Evolutionary conservation across 2,888 invertebrate species (phyloP).

Genomic region (Ganaspis brasiliensis): DNA sequence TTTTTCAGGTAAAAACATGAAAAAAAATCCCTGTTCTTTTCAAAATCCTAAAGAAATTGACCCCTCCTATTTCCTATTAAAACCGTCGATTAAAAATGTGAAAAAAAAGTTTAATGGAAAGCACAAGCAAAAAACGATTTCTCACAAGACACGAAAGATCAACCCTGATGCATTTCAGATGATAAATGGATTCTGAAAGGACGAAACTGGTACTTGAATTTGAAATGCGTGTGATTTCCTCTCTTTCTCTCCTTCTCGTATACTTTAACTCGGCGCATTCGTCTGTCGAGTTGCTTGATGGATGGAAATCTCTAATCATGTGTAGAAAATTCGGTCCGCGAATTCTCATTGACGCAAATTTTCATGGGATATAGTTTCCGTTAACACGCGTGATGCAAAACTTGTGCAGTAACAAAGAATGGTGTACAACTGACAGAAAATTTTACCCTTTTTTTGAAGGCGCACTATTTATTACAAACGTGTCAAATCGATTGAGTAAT

Average conservation of each 20-base stretch:
- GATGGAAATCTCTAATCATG: slow-evolving; percentile 76
- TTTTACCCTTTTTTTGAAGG: slow-evolving; percentile 63
- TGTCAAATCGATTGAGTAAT: slow-evolving; percentile 73
- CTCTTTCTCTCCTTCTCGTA: slow-evolving; percentile 47
- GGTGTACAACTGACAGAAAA: slow-evolving; percentile 29
- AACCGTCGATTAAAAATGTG: slow-evolving; percentile 67
- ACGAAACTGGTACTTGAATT: slow-evolving; percentile 59
- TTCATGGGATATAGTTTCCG: slow-evolving; percentile 63
- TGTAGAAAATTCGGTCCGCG: slow-evolving; percentile 77
- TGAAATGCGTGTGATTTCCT: slow-evolving; percentile 57
- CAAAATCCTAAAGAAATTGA: not conserved
- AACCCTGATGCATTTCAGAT: slow-evolving; percentile 64
- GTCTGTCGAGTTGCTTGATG: slow-evolving; percentile 71
- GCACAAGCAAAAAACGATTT: slow-evolving; percentile 64
- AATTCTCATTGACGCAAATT: slow-evolving; percentile 68
- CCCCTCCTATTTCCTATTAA: slow-evolving; percentile 52
- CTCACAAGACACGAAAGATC: slow-evolving; percentile 62
- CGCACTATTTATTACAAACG: slow-evolving; percentile 70
- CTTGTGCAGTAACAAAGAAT: not conserved
- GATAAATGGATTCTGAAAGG: slow-evolving; percentile 75
- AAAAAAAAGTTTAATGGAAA: slow-evolving; percentile 53
- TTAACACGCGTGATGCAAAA: slow-evolving; percentile 37
- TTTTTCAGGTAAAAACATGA: slow-evolving; percentile 33
- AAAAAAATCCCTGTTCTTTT: slow-evolving; percentile 7
- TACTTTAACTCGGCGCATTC: slow-evolving; percentile 54